These are phyloP conservation scores for Hyppa rectilinea DNA, from an alignment of 2,888 invertebrate species.

Conservation along the genomic window DNA sequence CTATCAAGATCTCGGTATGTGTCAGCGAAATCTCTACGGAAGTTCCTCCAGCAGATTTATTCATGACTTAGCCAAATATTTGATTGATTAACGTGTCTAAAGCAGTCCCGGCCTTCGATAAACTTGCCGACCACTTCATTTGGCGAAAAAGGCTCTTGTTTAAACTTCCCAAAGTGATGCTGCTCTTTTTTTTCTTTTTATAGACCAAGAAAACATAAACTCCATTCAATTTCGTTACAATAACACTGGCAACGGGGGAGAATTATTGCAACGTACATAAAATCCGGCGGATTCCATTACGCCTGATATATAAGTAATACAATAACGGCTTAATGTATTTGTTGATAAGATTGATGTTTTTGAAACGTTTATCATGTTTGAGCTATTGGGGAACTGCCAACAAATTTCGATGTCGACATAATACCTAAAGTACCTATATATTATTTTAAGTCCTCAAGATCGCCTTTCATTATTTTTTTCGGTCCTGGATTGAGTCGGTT, in stretches of 20 bases:
- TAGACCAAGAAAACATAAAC: slow-evolving; percentile 67
- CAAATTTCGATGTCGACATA: background rate
- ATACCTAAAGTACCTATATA: too few relatives aligned
- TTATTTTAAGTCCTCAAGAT: too few relatives aligned
- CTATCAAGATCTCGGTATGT: slow-evolving; percentile 64
- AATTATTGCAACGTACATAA: slow-evolving; percentile 52
- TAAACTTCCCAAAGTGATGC: slow-evolving; percentile 81
- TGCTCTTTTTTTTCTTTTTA: slow-evolving; percentile 74
- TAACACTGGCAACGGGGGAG: slow-evolving; percentile 24
- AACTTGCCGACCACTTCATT: slow-evolving; percentile 87
- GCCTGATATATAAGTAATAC: slow-evolving; percentile 53
- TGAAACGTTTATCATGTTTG: slow-evolving; percentile 12
- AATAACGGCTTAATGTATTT: slow-evolving; percentile 52
- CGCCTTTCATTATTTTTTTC: background rate
- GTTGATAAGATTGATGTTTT: slow-evolving; percentile 40
- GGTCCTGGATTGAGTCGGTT: background rate
- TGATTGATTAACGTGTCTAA: slow-evolving; percentile 88
- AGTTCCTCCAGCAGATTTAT: slow-evolving; percentile 82
- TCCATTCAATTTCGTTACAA: slow-evolving; percentile 73
- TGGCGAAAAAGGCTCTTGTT: slow-evolving; percentile 83
- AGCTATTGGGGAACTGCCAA: slow-evolving; percentile 16
- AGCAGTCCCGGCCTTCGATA: slow-evolving; percentile 84
- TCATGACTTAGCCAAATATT: slow-evolving; percentile 88
- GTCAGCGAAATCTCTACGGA: slow-evolving; percentile 67
- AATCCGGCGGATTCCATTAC: slow-evolving; percentile 54